Evolutionary conservation across 1,140 invertebrate species (phyloP), one percentile per base, ranked within the genome.

Genomic region (Drosophila obscura): DNA sequence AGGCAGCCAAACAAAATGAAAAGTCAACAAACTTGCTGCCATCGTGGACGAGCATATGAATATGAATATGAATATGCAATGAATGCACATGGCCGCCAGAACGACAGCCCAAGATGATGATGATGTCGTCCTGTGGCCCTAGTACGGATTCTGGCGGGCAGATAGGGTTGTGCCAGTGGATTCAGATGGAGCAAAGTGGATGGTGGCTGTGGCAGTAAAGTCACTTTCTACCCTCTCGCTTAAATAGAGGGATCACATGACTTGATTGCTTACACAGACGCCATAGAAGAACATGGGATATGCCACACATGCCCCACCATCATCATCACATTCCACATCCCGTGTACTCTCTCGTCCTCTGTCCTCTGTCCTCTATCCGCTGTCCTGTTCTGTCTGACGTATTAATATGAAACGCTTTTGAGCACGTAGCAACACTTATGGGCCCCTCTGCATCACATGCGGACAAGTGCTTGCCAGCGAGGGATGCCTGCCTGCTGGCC

Each of bases 321-420:
- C 28, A 26, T 24, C 24, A 76, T 59, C 61, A 31, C 19, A 24
- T 7, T 28, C 16, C 15, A 11, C 8, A 24, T 22, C 4, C 22
- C 15, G 4, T 31, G 9, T 35, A 9, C 9, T 35, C 19, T 1
- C 19, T 1, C 1, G 68, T 49, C 48, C 39, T 55, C 48, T 26
- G 51, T 52, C 11, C 35, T 35, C 35, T 6, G 6, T 73, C 16
- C 71, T 57, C 71, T 57, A 68, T 49, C 48, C 39, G 50, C 48
- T 26, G 51, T 53, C 4, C 51, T 53, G 31, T 15, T 53, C 76
- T 76, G 67, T 80, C 75, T 84, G 76, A 80, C 84, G 83, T 88
- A 88, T 88, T 88, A 88, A 88, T 88, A 88, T 88, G 83, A 88
- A 88, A 80, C 83, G 83, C 83, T 88, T 88, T 88, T 88, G 83